These are phyloP conservation scores for Drosophila teissieri DNA, from an alignment of 1,140 invertebrate genomes.

Conservation along the genomic window DNA sequence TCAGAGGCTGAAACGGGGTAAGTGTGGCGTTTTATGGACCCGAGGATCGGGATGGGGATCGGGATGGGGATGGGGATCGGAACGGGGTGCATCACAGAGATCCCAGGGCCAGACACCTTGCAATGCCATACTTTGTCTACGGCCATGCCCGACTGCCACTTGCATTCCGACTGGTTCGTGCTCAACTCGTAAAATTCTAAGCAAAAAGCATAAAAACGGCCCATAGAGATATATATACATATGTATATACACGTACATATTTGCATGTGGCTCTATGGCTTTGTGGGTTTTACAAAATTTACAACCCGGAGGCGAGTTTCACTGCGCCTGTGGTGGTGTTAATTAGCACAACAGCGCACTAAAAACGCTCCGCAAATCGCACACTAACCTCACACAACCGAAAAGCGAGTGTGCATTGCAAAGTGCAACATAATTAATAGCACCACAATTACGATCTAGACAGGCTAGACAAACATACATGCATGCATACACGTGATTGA, in stretches of 20 bases:
- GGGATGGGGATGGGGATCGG: no score
- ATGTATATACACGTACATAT: constrained; percentile 4
- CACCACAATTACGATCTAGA: constrained; percentile 26
- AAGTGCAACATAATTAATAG: constrained; percentile 61
- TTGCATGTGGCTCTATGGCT: constrained; percentile 15
- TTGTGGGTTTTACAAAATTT: constrained; percentile 39
- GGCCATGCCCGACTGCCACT: constrained; percentile 43
- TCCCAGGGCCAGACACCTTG: constrained; percentile 40
- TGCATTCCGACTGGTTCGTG: constrained; percentile 44
- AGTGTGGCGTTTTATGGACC: not conserved
- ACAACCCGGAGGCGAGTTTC: constrained; percentile 38
- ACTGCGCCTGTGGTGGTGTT: constrained; percentile 55
- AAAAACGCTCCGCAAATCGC: constrained; percentile 46
- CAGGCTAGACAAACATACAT: constrained; percentile 1
- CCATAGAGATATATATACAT: constrained; percentile 17
- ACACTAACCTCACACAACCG: constrained; percentile 70
- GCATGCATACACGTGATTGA: constrained; percentile 16
- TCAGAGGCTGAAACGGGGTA: not conserved
- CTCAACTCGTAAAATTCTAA: constrained; percentile 44
- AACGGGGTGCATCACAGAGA: not conserved
- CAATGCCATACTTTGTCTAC: constrained; percentile 39
- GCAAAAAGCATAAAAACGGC: constrained; percentile 51
- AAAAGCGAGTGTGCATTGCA: constrained; percentile 29
- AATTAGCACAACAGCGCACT: constrained; percentile 63
- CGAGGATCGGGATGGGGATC: constrained; percentile 4